phyloP scores from a whole-genome alignment of 2,797 vertebrate species.

The Lates japonicus region DNA sequence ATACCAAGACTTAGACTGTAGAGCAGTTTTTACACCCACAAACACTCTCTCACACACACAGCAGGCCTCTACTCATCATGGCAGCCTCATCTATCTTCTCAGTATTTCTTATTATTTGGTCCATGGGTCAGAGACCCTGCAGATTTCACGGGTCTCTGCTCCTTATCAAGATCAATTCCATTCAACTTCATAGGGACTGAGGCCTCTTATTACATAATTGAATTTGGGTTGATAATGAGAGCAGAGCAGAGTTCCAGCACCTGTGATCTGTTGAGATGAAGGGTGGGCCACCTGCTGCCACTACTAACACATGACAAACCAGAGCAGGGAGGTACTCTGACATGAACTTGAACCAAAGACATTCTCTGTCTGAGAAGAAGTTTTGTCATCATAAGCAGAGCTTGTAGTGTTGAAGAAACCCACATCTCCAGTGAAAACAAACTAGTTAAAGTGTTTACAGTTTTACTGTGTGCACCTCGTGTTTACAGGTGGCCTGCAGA shows the following conservation, averaged over 20 bases:
- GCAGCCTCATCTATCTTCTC: slow-evolving; percentile 75
- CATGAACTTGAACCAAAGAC: slow-evolving; percentile 13
- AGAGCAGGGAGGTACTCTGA: slow-evolving; percentile 33
- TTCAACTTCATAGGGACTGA: slow-evolving; percentile 72
- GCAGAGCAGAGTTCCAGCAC: slow-evolving; percentile 63
- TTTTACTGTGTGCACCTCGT: not conserved
- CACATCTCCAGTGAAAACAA: slow-evolving; percentile 5
- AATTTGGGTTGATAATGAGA: slow-evolving; percentile 80
- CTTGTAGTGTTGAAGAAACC: not conserved
- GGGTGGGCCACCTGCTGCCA: slow-evolving; percentile 52
- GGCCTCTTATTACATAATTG: slow-evolving; percentile 78
- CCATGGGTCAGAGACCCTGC: slow-evolving; percentile 74
- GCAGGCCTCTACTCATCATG: slow-evolving; percentile 43
- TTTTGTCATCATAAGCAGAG: not conserved
- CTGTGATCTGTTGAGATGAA: slow-evolving; percentile 64
- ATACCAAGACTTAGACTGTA: slow-evolving; percentile 18
- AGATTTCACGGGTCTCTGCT: slow-evolving; percentile 80
- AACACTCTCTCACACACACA: slow-evolving; percentile 26
- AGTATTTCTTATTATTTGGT: slow-evolving; percentile 79
- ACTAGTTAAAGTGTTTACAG: slow-evolving; percentile 6
- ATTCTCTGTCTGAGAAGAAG: not conserved
- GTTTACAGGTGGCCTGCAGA: slow-evolving; percentile 6
- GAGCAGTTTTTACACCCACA: slow-evolving; percentile 9
- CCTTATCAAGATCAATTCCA: slow-evolving; percentile 82
- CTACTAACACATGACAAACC: slow-evolving; percentile 57